Base-by-base conservation (phyloP, 2,113 vertebrate species). In the Sitta europaea region DNA sequence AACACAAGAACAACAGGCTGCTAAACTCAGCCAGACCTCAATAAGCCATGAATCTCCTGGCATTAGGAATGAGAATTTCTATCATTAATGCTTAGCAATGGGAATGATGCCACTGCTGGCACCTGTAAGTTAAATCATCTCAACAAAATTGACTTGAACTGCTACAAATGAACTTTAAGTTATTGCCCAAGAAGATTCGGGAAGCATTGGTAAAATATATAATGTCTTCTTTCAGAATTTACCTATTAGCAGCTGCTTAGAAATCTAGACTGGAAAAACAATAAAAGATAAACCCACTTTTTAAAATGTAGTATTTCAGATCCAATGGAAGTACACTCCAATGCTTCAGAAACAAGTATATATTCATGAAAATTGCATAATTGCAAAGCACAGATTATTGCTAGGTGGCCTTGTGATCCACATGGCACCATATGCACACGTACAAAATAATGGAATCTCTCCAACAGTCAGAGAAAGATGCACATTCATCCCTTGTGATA, bases 1-100 rank as follows among this genome's bases (percentile, higher is more conserved):
- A 95, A 94, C 61, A 59, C 27, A 77, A 79, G 90, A 93, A 95
- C 88, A 96, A 90, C 90, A 81, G 82, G 53, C 82, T 92, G 61
- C 86, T 92, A 77, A 95, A 86, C 76, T 74, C 92, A 88, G 95
- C 92, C 94, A 96, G 82, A 88, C 25, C 0, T 5, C 76, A 96
- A 93, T 57, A 67, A 96, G 61, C 55, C 76, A 81, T 77, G 79
- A 86, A 90, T 92, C 38, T 92, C 75, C 75, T 81, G 94, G 94
- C 95, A 95, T 23, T 33, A 65, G 68, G 55, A 92, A 95, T 12
- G 38, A 93, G 86, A 72, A 96, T 72, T 93, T 93, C 90, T 61
- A 84, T 43, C 57, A 47, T 25, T 81, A 93, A 40, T 53, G 53
- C 35, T 91, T 72, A 88, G 63, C 51, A 84, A 57, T 48, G n/a